phyloP scores from a whole-genome alignment of 2,113 vertebrate genomes.

The Gavia stellata region DNA sequence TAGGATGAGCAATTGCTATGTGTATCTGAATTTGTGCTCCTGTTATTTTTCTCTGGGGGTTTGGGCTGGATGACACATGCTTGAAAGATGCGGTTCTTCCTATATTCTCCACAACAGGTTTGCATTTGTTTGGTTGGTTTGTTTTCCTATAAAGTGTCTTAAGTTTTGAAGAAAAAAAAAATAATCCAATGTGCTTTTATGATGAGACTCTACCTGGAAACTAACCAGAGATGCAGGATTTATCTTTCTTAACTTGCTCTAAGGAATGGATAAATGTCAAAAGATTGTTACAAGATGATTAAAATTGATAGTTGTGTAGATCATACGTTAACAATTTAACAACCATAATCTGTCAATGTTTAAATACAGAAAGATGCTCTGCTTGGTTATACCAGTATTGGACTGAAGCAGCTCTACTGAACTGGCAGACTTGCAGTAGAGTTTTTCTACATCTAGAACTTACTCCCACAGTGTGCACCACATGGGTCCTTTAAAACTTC shows the following conservation, averaged over 20 bases:
- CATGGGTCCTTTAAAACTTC: background rate
- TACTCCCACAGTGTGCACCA: background rate
- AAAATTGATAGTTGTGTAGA: background rate
- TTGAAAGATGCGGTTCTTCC: background rate
- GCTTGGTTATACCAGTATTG: background rate
- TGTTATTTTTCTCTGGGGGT: background rate
- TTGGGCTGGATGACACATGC: background rate
- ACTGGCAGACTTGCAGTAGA: background rate
- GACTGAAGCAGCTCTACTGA: background rate
- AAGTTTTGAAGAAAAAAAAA: background rate
- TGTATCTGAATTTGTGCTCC: background rate
- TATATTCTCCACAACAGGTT: background rate
- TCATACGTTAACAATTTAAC: background rate
- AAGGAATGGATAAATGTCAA: background rate
- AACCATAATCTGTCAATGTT: background rate
- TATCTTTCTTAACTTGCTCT: background rate
- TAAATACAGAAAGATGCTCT: background rate
- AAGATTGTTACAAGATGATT: background rate
- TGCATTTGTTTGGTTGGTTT: slow-evolving; percentile 11
- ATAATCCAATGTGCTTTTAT: background rate
- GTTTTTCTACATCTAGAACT: background rate
- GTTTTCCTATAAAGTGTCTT: slow-evolving; percentile 1
- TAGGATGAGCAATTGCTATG: background rate
- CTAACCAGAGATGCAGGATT: background rate
- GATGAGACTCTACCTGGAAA: background rate